A percentile compares a stretch with the other conserved stretches of the same genome.
phyloP scores from a whole-genome alignment of 2,888 invertebrate genomes.

The Frankliniella fusca region DNA sequence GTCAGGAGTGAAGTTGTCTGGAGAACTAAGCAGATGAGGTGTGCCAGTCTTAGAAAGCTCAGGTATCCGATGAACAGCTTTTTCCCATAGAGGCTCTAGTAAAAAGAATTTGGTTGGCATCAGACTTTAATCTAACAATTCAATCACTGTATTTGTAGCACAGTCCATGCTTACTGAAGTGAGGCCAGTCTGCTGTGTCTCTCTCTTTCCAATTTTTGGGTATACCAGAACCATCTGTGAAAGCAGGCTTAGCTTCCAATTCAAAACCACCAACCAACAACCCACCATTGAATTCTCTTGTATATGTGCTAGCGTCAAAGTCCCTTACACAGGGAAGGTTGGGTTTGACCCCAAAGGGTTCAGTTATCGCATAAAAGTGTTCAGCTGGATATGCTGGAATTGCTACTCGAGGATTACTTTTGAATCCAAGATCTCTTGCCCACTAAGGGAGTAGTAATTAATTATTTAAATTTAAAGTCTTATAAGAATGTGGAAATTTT shows the following conservation, averaged over 20 bases:
- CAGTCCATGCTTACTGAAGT: constrained; percentile 54
- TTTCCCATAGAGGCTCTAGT: constrained; percentile 53
- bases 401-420: constrained; percentile 55
- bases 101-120: constrained; percentile 32
- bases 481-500: constrained; percentile 44
- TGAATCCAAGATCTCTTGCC: constrained; percentile 58
- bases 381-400: constrained; percentile 68
- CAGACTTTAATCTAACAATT: background rate
- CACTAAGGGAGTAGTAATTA: constrained; percentile 46
- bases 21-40: constrained; percentile 58
- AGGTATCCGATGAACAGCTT: constrained; percentile 55
- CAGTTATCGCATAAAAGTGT: constrained; percentile 62
- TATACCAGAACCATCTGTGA: constrained; percentile 48
- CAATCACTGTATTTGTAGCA: background rate
- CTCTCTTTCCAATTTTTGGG: constrained; percentile 51
- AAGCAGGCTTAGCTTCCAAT: constrained; percentile 60
- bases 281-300: constrained; percentile 57
- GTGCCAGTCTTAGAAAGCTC: constrained; percentile 51
- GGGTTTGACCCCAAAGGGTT: constrained; percentile 46
- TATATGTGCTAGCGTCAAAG: constrained; percentile 61
- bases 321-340: constrained; percentile 58
- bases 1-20: constrained; percentile 69
- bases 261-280: constrained; percentile 65
- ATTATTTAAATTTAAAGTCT: constrained; percentile 53
- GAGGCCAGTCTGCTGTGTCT: constrained; percentile 55